Percentiles rank a stretch among this genome's conserved stretches.
Conservation (phyloP, 2,797 vertebrate genomes). For the Borostomias antarcticus region DNA sequence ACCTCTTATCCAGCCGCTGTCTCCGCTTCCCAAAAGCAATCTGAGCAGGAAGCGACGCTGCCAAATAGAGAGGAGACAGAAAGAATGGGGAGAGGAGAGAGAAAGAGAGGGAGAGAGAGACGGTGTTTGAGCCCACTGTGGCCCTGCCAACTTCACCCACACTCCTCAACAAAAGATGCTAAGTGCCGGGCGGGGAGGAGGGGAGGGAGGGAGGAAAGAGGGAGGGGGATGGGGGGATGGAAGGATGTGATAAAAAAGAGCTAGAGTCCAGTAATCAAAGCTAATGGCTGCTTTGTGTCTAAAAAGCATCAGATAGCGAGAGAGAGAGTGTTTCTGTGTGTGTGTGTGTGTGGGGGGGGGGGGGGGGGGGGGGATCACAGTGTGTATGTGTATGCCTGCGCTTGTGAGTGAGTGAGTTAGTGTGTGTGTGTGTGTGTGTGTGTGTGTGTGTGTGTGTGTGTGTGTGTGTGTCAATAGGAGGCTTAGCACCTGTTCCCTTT, state of each 20-base stretch:
- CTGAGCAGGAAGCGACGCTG: constrained; percentile 78
- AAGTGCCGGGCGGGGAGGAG: constrained; percentile 51
- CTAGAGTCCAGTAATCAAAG: constrained; percentile 74
- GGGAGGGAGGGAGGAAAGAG: constrained; percentile 26
- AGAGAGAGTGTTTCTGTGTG: no score
- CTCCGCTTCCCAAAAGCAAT: constrained; percentile 68
- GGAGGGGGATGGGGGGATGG: not conserved
- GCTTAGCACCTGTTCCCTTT: constrained; percentile 90
- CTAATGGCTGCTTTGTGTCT: constrained; percentile 73
- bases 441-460: constrained; percentile 9
- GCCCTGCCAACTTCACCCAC: constrained; percentile 72
- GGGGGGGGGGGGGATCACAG: no score
- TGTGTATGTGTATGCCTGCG: no score
- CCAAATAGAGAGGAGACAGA: constrained; percentile 60
- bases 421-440: no score
- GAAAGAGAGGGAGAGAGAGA: no score
- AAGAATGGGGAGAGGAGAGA: not conserved
- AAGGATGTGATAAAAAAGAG: constrained; percentile 31
- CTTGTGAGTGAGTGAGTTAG: no score
- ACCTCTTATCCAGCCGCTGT: constrained; percentile 54
- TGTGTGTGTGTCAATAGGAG: constrained; percentile 20
- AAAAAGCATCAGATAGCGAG: constrained; percentile 67
- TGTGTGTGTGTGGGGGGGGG: no score
- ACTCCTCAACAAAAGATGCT: constrained; percentile 71
- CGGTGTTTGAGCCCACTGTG: constrained; percentile 74